phyloP scores from a whole-genome alignment of 1,140 invertebrate genomes.

The Drosophila seguyi region DNA sequence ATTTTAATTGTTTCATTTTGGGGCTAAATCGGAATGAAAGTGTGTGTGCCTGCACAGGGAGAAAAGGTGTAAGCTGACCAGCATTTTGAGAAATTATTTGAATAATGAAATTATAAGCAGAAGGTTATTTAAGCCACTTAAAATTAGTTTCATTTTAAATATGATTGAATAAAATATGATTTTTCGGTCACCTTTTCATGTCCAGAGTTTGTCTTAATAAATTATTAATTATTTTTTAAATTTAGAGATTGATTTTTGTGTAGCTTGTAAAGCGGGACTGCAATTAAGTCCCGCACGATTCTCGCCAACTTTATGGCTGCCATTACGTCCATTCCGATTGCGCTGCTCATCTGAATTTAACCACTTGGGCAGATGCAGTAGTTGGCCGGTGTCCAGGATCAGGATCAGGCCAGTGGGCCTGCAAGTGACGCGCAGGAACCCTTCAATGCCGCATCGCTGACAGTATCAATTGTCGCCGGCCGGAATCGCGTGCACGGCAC shows the following conservation, averaged over 20 bases:
- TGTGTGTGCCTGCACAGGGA: neutral
- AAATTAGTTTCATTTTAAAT: too few species aligned
- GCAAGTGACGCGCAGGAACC: constrained; percentile 50
- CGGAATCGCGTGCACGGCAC: constrained; percentile 67
- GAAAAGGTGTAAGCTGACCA: neutral
- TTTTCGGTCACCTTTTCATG: too few species aligned
- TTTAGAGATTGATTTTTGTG: neutral
- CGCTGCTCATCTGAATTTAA: constrained; percentile 61
- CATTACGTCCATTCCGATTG: constrained; percentile 51
- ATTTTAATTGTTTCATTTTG: constrained; percentile 69
- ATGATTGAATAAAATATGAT: too few species aligned
- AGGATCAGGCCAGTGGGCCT: constrained; percentile 8
- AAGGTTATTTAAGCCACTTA: too few species aligned
- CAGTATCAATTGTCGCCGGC: constrained; percentile 59
- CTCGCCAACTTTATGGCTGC: constrained; percentile 49
- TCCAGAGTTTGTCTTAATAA: neutral
- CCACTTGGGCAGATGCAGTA: constrained; percentile 35
- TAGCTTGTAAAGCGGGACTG: neutral
- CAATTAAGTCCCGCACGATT: constrained; percentile 40
- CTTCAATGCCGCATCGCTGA: constrained; percentile 37
- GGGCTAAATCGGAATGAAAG: constrained; percentile 13
- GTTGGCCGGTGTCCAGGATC: constrained; percentile 49
- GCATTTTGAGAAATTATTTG: neutral
- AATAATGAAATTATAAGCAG: neutral
- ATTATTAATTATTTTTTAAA: neutral